phyloP scores from a whole-genome alignment of 2,888 invertebrate species.

The Phortica okadai region DNA sequence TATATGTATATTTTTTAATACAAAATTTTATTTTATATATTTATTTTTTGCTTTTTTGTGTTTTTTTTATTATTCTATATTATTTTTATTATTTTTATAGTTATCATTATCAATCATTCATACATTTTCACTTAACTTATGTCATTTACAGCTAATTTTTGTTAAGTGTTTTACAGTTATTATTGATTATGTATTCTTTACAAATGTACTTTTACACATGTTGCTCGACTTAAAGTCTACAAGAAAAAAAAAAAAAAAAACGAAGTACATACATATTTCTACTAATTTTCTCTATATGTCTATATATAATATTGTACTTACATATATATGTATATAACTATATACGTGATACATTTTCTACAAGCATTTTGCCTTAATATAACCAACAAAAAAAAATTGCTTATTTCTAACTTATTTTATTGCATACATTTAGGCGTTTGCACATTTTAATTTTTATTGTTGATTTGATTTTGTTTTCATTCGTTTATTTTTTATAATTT shows the following conservation, averaged over 20 bases:
- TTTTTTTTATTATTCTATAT: not conserved
- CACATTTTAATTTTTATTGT: conserved; percentile 1
- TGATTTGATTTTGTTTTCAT: not conserved
- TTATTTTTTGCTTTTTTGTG: not conserved
- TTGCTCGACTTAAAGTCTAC: not conserved
- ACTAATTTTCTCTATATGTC: not conserved
- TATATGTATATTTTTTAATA: conserved; percentile 36
- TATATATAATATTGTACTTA: not conserved
- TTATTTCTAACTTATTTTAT: not conserved
- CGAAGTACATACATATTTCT: not conserved
- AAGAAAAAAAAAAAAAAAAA: conserved; percentile 2
- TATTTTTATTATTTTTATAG: not conserved
- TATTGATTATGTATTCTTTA: conserved; percentile 11
- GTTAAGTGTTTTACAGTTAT: conserved; percentile 8
- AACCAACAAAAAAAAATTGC: not conserved
- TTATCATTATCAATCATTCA: not conserved
- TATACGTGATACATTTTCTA: conserved; percentile 1
- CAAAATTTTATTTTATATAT: not conserved
- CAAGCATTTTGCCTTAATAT: not conserved
- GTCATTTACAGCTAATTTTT: conserved; percentile 15
- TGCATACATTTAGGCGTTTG: conserved; percentile 1
- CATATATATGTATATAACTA: not conserved
- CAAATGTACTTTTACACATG: conserved; percentile 1
- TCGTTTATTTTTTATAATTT: not conserved
- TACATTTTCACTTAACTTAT: conserved; percentile 7